Evolutionary conservation across 2,888 invertebrate genomes (phyloP).

Genomic region (Agrotis exclamationis): DNA sequence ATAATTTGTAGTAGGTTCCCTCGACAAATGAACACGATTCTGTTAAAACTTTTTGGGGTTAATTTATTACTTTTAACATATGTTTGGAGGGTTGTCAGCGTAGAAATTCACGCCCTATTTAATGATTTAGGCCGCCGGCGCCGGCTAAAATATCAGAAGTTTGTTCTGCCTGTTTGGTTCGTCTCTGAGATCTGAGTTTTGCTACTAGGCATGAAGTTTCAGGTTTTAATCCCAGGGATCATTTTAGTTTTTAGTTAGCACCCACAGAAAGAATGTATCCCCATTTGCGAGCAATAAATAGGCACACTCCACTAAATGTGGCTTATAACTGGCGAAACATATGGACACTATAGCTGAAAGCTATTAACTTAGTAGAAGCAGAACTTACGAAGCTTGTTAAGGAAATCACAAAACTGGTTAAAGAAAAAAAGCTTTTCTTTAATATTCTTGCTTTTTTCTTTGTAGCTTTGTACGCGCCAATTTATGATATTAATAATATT

Average conservation of each 20-base stretch:
- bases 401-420: background rate
- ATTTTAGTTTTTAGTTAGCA: too few species aligned
- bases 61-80: conserved; percentile 42
- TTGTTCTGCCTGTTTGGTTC: background rate
- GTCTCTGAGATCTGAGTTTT: background rate
- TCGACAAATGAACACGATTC: conserved; percentile 19
- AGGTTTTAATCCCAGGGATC: too few species aligned
- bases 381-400: background rate
- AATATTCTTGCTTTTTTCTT: background rate
- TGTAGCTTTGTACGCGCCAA: background rate
- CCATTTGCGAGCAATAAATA: too few species aligned
- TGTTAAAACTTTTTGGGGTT: conserved; percentile 20
- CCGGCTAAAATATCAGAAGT: conserved; percentile 5
- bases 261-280: too few species aligned
- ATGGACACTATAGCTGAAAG: too few species aligned
- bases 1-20: conserved; percentile 2
- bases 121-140: conserved; percentile 1
- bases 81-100: background rate
- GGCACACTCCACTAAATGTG: too few species aligned
- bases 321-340: too few species aligned
- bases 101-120: conserved; percentile 1
- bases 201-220: background rate
- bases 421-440: background rate
- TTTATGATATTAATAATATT: conserved; percentile 40
- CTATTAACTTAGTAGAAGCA: too few species aligned